These are phyloP conservation scores for Exephanes ischioxanthus DNA, from an alignment of 2,888 invertebrate species.

Conservation along the genomic window DNA sequence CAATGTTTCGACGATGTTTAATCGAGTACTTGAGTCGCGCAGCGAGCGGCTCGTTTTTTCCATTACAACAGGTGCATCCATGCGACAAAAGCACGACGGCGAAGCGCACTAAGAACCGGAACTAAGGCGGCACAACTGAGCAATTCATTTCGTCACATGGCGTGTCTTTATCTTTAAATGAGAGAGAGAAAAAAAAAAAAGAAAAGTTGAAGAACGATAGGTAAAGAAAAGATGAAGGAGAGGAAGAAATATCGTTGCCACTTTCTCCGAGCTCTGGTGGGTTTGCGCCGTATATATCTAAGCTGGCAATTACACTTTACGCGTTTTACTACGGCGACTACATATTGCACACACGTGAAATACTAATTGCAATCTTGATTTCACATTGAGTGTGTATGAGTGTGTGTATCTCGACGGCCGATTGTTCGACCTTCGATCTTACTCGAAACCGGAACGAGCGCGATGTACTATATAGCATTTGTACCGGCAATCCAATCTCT, in stretches of 20 bases:
- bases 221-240: constrained; percentile 24
- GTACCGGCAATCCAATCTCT: constrained; percentile 24
- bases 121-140: constrained; percentile 22
- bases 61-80: not conserved
- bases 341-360: constrained; percentile 33
- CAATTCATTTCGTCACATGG: constrained; percentile 54
- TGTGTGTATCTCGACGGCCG: constrained; percentile 17
- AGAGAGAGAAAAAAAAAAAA: constrained; percentile 14
- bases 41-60: not conserved
- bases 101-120: constrained; percentile 38
- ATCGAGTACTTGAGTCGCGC: not conserved
- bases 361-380: constrained; percentile 58
- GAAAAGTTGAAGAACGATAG: not conserved
- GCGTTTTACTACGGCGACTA: constrained; percentile 27
- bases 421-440: constrained; percentile 66
- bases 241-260: constrained; percentile 53
- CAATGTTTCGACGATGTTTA: not conserved
- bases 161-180: constrained; percentile 44
- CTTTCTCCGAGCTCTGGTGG: constrained; percentile 54
- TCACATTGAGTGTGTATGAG: constrained; percentile 38
- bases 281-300: not conserved
- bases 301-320: constrained; percentile 33
- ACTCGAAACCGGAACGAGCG: constrained; percentile 51
- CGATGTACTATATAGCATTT: not conserved
- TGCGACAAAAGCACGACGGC: constrained; percentile 5